Evolutionary conservation across 1,140 invertebrate genomes (phyloP), one percentile per base, ranked within the genome.

Genomic region (Listronotus oregonensis): DNA sequence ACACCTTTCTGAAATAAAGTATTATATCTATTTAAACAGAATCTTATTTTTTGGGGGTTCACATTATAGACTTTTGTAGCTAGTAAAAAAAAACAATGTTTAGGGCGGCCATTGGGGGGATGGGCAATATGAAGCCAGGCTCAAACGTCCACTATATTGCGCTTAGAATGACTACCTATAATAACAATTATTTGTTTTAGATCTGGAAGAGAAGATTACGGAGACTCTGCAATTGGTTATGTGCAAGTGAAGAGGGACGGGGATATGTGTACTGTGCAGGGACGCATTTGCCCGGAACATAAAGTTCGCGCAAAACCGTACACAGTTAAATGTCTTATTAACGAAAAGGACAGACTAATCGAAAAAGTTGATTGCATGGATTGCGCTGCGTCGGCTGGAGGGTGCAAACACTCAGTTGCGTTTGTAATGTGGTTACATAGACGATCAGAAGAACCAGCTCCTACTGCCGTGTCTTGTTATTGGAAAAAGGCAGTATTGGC

Each of bases 381-480:
- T 44, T 44, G 42, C 15, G 42, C 7, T 9, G 42, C n/a, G 11
- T 44, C 42, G 11, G 42, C 42, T 44, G 42, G 42, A 6, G 42
- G 42, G 11, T 44, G 42, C 15, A 44, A 44, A 14, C 42, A 44
- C 15, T 7, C 42, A 44, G 42, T 44, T 6, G 42, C 42, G 5
- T 44, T 44, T 44, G 11, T 44, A 44, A 44, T 44, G 42, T 55
- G 31, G 51, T 17, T 55, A 10, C 34, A 55, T 55, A 5, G 51
- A 7, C 51, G 51, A 55, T 21, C 51, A 9, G 51, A 55, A 39
- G 51, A 55, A 37, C 51, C 21, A 14, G 39, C 51, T 39, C 51
- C 51, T n/a, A 32, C 21, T 5, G 15, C 8, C 12, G 21, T 55
- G 8, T 11, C 39, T 8, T 37, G 51, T 55, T 55, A 55, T 14